These are phyloP conservation scores for Chiridota heheva DNA, from an alignment of 35 echinoderm and acorn worm genomes.

Conservation along the genomic window DNA sequence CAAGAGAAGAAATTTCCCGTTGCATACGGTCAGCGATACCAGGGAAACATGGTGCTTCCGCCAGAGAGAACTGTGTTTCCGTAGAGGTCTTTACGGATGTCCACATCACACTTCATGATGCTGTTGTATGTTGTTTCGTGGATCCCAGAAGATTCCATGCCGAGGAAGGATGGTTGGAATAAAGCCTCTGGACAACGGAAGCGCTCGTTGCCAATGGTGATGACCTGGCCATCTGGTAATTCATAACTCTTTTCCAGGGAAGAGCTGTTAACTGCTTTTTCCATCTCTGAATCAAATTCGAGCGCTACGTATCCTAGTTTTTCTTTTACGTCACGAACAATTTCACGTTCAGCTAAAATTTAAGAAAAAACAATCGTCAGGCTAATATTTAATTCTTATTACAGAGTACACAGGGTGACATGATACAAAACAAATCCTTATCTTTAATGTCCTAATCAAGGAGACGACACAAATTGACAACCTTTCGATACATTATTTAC, in stretches of 20 bases:
- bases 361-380: too few species aligned
- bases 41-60: constrained; percentile 63
- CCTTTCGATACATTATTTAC: too few species aligned
- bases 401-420: too few species aligned
- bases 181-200: constrained; percentile 73
- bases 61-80: constrained; percentile 51
- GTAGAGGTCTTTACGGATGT: constrained; percentile 59
- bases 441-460: too few species aligned
- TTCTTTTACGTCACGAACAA: constrained; percentile 93
- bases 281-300: constrained; percentile 89
- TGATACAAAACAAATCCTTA: too few species aligned
- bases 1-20: constrained; percentile 53
- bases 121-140: constrained; percentile 84
- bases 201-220: constrained; percentile 85
- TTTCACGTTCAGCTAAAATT: constrained; percentile 85
- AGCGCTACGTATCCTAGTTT: constrained; percentile 83
- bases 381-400: too few species aligned
- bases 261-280: constrained; percentile 56
- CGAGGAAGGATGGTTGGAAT: constrained; percentile 67
- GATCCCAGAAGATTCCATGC: constrained; percentile 66
- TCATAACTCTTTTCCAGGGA: constrained; percentile 76
- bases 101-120: constrained; percentile 60
- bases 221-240: constrained; percentile 75
- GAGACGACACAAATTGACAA: too few species aligned
- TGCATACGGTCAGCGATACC: constrained; percentile 69